Evolutionary conservation across 2,797 vertebrate species (phyloP), one percentile per base, ranked within the genome.

Genomic region (Lates japonicus): DNA sequence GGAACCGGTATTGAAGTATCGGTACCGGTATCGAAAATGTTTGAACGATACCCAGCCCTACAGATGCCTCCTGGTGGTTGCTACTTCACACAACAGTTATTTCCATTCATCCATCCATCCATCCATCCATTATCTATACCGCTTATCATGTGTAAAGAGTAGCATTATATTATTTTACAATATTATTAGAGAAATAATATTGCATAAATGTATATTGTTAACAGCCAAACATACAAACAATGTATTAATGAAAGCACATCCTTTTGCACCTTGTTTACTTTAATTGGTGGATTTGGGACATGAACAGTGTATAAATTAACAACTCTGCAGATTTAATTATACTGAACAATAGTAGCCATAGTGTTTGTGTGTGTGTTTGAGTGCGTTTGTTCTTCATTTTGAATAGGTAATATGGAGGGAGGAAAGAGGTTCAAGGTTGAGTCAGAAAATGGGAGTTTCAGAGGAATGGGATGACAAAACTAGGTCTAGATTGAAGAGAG

Each of bases 391-490:
- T 22, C 25, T 63, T 57, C 1, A 9, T 51, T 74, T 73, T 57
- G 12, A 7, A 29, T 65, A 0, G 1, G 8, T 52, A 55, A 66
- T 60, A n/a, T 61, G 22, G 49, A 81, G 49, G 52, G 46, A 61
- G 37, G 54, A 57, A 70, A 48, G 31, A 62, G 49, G 74, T 76
- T 88, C 46, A 61, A 84, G 69, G 71, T 67, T 68, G 68, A 80
- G 64, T 69, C 25, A 58, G 44, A 55, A 60, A 82, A 80, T 70
- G 8, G 66, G 35, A 80, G 31, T 55, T 76, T 82, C 51, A 44
- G 67, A 77, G 29, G 31, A 62, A 69, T 69, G 46, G 62, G 49
- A 72, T 22, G 35, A 74, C 29, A 73, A 57, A 87, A 73, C 33
- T 82, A 39, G 60, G 54, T 80, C 52, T 71, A 25, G 59, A 68